Base-by-base conservation (phyloP, 2,888 invertebrate genomes). In the Caenorhabditis zanzibari region DNA sequence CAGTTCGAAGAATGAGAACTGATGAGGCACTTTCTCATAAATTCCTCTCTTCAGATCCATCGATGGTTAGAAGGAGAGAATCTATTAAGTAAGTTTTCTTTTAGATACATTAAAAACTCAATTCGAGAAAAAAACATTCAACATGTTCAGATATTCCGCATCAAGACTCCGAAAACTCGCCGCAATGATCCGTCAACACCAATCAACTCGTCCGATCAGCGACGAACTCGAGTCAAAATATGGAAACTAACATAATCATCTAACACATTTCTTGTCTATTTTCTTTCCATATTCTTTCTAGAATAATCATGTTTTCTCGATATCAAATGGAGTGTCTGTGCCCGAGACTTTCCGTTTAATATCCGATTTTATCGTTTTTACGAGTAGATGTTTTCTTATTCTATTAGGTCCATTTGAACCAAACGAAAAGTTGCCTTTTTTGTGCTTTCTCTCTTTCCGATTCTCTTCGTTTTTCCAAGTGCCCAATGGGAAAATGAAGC, bases 21-120 rank as follows among this genome's bases (percentile, higher is more conserved):
- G 97, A 97, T 93, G 98, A 98, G 93, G 97, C 97, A 91, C 95
- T 96, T 92, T 97, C 97, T 92, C 97, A 98, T 93, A 95, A 97
- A 93, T 98, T 98, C 98, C 94, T 99, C 76, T 94, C 96, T 90
- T 95, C 96, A 54, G 95, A 96, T 47, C 97, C 97, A 93, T 96
- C 95, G 92, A 96, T 97, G 96, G 95, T 96, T 90, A 96, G 95
- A 93, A 96, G 96, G 93, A 94, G 97, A 41, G 97, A 97, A 93
- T 89, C 90, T 28, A 90, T 92, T 74, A 88, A 88, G 82, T 92
- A 85, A 81, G 86, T 87, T 7, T 3, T 41, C 79, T 35, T 19
- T 32, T 12, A n/a, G 63, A 22, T 24, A 54, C 12, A 3, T 72
- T 28, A 24, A 16, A 16, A 16, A 44, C 44, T n/a, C n/a, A n/a